Evolutionary conservation across 2,888 invertebrate genomes (phyloP), one percentile per base, ranked within the genome.

Genomic region (Agrypnus murinus): DNA sequence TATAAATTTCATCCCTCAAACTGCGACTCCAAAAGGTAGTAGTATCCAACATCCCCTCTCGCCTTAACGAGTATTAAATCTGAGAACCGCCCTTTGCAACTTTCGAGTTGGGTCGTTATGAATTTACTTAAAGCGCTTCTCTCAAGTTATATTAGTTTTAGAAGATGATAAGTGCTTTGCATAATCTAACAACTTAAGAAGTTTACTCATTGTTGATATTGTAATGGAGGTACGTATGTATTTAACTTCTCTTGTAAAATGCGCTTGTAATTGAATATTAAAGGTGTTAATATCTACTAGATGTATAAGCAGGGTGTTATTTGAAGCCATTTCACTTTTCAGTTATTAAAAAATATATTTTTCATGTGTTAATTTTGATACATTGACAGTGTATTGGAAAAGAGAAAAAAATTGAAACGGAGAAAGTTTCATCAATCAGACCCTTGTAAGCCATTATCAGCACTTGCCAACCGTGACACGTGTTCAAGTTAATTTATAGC

Each of bases 381-480:
- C 2, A 25, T 25, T 25, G 5, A 25, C 25, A 3, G 25, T 5
- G 5, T 25, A 25, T 25, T 5, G 25, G 25, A 25, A 25, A 25
- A 25, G 25, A 25, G 25, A 25, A 25, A 25, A 25, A 25, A 25
- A 25, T 25, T 25, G 25, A 25, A 25, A 3, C 5, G 25, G 34
- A 63, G 38, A 17, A 68, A 34, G 36, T 60, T 14, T 43, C 62
- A 66, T 71, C 48, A 71, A 71, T 71, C 62, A 55, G 43, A 40
- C 9, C 40, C 59, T 68, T 45, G 14, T 34, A n/a, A 57, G 71
- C 71, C 66, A 72, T 73, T 73, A 73, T 75, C 72, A 72, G 65
- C 75, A 75, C 71, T 73, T 72, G 73, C 73, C 74, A 75, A 69
- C 71, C 43, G 64, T 65, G 72, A 65, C 75, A 71, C 67, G 71